A percentile compares a stretch with the other conserved stretches of the same genome.
phyloP scores from a whole-genome alignment of 1,140 invertebrate genomes.

The Aphidius gifuensis region DNA sequence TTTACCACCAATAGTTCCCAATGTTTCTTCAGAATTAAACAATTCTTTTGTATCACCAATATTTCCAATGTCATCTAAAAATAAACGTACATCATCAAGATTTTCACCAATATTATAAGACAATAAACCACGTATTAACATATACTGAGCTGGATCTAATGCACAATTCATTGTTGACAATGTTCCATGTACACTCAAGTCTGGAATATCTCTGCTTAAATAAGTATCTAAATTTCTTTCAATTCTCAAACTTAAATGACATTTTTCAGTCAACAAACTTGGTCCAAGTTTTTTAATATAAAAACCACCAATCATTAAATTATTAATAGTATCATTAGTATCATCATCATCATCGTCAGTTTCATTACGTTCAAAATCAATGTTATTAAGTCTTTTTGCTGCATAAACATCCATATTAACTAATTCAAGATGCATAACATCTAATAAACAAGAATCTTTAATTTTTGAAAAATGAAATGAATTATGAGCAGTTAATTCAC shows the following conservation, averaged over 20 bases:
- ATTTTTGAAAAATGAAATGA: constrained; percentile 64
- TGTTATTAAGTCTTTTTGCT: constrained; percentile 54
- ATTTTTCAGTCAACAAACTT: constrained; percentile 75
- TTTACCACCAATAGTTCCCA: constrained; percentile 25
- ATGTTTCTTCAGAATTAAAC: constrained; percentile 25
- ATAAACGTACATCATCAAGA: constrained; percentile 63
- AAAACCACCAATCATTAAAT: constrained; percentile 55
- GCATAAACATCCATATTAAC: constrained; percentile 82
- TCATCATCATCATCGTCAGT: constrained; percentile 16
- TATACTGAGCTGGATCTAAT: constrained; percentile 84
- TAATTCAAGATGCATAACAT: constrained; percentile 75
- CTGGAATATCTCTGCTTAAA: constrained; percentile 69
- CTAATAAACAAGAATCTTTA: constrained; percentile 61
- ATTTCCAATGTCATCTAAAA: constrained; percentile 42
- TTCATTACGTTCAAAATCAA: background rate
- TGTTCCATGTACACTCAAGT: constrained; percentile 80
- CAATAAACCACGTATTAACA: constrained; percentile 82
- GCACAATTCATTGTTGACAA: constrained; percentile 81
- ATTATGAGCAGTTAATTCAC: constrained; percentile 77
- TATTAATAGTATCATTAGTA: constrained; percentile 28
- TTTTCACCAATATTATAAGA: constrained; percentile 90
- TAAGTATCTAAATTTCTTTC: constrained; percentile 80
- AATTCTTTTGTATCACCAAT: constrained; percentile 32
- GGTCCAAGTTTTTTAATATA: constrained; percentile 58
- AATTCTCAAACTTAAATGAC: constrained; percentile 74